Evolutionary conservation across 1,140 invertebrate species (phyloP).

Genomic region (Drosophila tani): DNA sequence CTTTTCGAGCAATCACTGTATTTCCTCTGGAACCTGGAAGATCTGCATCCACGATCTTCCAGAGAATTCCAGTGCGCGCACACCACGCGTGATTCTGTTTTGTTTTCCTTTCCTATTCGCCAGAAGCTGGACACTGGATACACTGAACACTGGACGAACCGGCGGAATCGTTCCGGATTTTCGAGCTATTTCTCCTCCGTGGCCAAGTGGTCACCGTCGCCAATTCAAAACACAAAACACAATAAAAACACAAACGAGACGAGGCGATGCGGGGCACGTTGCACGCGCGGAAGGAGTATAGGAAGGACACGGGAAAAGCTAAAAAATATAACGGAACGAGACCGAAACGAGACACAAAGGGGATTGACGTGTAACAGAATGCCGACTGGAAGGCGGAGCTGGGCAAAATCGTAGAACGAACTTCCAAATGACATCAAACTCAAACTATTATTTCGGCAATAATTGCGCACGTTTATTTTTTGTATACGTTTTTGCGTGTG

Average conservation of each 20-base stretch:
- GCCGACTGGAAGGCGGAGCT: slow-evolving; percentile 8
- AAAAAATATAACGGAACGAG: slow-evolving; percentile 33
- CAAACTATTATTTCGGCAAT: slow-evolving; percentile 15
- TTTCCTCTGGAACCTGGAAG: background rate
- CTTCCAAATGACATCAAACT: slow-evolving; percentile 19
- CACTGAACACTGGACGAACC: slow-evolving; percentile 3
- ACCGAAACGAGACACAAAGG: slow-evolving; percentile 25
- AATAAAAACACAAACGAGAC: slow-evolving; percentile 19
- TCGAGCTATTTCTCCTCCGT: background rate
- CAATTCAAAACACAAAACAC: slow-evolving; percentile 9
- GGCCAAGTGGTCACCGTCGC: background rate
- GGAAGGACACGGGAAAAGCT: slow-evolving; percentile 51
- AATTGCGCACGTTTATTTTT: slow-evolving; percentile 14
- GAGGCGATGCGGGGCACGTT: background rate
- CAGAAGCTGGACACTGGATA: background rate
- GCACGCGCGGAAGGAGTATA: slow-evolving; percentile 24
- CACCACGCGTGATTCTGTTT: slow-evolving; percentile 7
- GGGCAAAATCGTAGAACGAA: background rate
- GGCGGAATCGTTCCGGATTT: background rate
- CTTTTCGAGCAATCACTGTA: slow-evolving; percentile 10
- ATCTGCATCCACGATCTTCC: background rate
- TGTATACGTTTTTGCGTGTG: background rate
- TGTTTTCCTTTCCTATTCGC: slow-evolving; percentile 15
- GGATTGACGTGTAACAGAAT: slow-evolving; percentile 2
- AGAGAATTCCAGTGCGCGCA: background rate